Evolutionary conservation across 1,140 invertebrate genomes (phyloP).

Genomic region (Lamellibrachia luymesi): DNA sequence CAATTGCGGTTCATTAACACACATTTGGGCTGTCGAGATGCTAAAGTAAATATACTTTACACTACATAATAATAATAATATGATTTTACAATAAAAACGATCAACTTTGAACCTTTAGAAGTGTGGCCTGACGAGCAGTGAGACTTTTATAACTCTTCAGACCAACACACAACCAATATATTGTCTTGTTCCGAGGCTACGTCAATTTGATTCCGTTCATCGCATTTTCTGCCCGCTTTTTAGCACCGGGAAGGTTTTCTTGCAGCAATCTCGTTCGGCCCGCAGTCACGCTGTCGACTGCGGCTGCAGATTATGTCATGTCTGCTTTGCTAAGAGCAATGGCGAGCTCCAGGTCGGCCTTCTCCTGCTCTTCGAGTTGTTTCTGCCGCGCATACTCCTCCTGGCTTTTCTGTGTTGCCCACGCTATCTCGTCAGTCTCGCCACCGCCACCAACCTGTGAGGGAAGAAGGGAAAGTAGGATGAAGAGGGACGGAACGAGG

Average conservation of each 20-base stretch:
- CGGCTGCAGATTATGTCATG: not conserved
- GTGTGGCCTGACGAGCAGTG: not conserved
- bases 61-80: no score
- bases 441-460: not conserved
- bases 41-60: no score
- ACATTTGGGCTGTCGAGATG: no score
- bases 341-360: constrained; percentile 27
- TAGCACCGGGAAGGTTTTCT: not conserved
- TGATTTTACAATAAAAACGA: no score
- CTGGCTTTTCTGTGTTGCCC: constrained; percentile 26
- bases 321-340: constrained; percentile 27
- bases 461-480: not conserved
- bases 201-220: not conserved
- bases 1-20: no score
- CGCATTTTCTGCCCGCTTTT: not conserved
- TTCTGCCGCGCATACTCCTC: constrained; percentile 20
- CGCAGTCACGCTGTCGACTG: not conserved
- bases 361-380: constrained; percentile 23
- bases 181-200: not conserved
- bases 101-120: no score
- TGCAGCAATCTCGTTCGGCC: not conserved
- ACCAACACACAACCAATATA: not conserved
- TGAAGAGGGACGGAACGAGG: not conserved
- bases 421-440: constrained; percentile 27
- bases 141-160: not conserved